phyloP scores from a whole-genome alignment of 2,797 vertebrate genomes.

The Leucoraja ocellata region DNA sequence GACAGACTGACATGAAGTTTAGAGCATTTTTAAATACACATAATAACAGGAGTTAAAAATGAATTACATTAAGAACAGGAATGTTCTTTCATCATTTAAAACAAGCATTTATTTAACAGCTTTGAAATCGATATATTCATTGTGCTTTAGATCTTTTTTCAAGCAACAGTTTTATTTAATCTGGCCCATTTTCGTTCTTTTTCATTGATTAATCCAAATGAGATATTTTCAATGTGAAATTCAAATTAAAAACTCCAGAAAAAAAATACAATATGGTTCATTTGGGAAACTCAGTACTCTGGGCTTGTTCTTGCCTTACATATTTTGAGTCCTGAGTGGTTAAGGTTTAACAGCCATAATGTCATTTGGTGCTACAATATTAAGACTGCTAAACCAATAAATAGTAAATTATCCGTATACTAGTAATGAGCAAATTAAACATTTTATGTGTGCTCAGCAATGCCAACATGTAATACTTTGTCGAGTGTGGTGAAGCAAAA shows the following conservation, averaged over 20 bases:
- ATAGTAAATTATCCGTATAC: constrained; percentile 37
- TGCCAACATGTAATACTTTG: constrained; percentile 34
- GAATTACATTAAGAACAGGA: neutral
- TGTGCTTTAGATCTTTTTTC: neutral
- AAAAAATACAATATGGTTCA: neutral
- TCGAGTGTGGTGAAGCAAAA: constrained; percentile 34
- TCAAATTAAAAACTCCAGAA: neutral
- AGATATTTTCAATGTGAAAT: neutral
- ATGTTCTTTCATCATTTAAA: neutral
- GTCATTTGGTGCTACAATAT: constrained; percentile 33
- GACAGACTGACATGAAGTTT: constrained; percentile 18
- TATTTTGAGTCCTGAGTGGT: neutral
- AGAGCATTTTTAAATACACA: constrained; percentile 21
- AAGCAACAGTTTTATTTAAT: neutral
- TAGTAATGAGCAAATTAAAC: constrained; percentile 36
- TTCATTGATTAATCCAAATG: neutral
- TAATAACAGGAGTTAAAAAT: neutral
- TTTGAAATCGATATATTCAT: neutral
- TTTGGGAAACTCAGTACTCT: neutral
- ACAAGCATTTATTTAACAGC: neutral
- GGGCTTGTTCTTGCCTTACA: neutral
- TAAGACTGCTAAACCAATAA: constrained; percentile 38
- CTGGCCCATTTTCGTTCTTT: neutral
- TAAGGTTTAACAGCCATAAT: constrained; percentile 9
- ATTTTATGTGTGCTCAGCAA: constrained; percentile 35